Conservation (phyloP, 2,888 invertebrate genomes). For the Oxyscelio sp. region DNA sequence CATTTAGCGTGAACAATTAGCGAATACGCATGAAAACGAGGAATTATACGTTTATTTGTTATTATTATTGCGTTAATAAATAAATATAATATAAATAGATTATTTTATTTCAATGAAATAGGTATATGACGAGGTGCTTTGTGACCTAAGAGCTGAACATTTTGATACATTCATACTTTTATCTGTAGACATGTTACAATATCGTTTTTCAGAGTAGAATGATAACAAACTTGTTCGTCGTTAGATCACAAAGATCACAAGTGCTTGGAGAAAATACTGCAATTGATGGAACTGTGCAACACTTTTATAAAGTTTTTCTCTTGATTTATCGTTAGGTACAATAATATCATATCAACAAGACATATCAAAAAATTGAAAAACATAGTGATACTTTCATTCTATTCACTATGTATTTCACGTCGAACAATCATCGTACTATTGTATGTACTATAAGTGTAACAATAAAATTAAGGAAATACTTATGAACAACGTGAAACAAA, state of each 20-base stretch:
- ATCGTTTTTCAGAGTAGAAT: too few species aligned
- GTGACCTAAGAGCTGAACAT: background rate
- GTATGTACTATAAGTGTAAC: slow-evolving; percentile 51
- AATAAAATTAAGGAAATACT: slow-evolving; percentile 45
- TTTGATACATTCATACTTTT: too few species aligned
- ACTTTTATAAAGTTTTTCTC: slow-evolving; percentile 9
- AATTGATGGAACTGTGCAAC: slow-evolving; percentile 1
- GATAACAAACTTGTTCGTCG: too few species aligned
- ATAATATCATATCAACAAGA: slow-evolving; percentile 57
- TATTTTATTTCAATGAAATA: slow-evolving; percentile 45
- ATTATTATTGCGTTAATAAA: slow-evolving; percentile 57
- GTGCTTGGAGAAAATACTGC: background rate
- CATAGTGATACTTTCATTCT: slow-evolving; percentile 34
- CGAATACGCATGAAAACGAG: slow-evolving; percentile 16
- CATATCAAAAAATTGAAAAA: slow-evolving; percentile 44
- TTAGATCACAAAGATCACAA: background rate
- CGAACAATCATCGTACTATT: slow-evolving; percentile 56
- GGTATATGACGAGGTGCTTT: background rate
- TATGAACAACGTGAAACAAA: slow-evolving; percentile 16
- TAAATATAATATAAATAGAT: slow-evolving; percentile 48
- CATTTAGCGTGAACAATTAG: slow-evolving; percentile 53
- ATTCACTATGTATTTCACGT: slow-evolving; percentile 48
- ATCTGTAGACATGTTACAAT: too few species aligned
- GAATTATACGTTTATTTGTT: slow-evolving; percentile 56
- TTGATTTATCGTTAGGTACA: slow-evolving; percentile 23